Evolutionary conservation across 1,140 invertebrate species (phyloP).

Genomic region (Hypothenemus hampei): DNA sequence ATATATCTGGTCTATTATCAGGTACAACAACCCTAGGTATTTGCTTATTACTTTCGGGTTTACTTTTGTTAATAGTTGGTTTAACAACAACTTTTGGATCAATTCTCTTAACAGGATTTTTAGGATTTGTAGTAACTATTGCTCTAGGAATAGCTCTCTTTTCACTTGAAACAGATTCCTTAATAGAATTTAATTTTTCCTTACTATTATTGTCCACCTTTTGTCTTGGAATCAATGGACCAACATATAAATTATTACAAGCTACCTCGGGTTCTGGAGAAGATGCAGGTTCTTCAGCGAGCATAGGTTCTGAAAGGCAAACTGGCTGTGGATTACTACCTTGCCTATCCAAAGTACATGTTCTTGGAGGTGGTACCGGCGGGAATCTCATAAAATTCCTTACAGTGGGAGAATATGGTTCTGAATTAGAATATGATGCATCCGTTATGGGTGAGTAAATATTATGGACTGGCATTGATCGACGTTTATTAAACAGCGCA

Average conservation of each 20-base stretch:
- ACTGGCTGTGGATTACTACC: constrained; percentile 32
- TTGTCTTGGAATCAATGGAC: constrained; percentile 48
- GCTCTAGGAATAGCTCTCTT: constrained; percentile 30
- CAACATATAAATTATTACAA: constrained; percentile 50
- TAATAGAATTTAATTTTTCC: constrained; percentile 28
- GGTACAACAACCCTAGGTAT: constrained; percentile 39
- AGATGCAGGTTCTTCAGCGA: constrained; percentile 45
- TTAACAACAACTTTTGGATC: constrained; percentile 43
- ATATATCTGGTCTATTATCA: constrained; percentile 31
- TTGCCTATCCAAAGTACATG: constrained; percentile 55
- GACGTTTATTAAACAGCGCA: constrained; percentile 47
- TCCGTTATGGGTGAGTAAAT: constrained; percentile 45
- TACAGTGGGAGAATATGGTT: constrained; percentile 44
- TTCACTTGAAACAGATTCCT: constrained; percentile 24
- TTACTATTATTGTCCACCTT: constrained; percentile 12
- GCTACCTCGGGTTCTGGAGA: constrained; percentile 46
- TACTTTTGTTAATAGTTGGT: constrained; percentile 34
- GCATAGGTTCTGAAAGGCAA: constrained; percentile 45
- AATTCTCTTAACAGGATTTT: constrained; percentile 35
- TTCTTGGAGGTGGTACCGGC: constrained; percentile 59
- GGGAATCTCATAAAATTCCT: constrained; percentile 47
- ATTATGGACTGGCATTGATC: constrained; percentile 51
- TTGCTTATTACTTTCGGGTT: constrained; percentile 28
- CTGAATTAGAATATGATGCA: constrained; percentile 39
- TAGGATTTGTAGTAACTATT: constrained; percentile 36